Percentiles rank a stretch among this genome's conserved stretches.
These are phyloP conservation scores for Holothuria glaberrima DNA, from an alignment of 35 echinoderm and acorn worm genomes.

Conservation along the genomic window DNA sequence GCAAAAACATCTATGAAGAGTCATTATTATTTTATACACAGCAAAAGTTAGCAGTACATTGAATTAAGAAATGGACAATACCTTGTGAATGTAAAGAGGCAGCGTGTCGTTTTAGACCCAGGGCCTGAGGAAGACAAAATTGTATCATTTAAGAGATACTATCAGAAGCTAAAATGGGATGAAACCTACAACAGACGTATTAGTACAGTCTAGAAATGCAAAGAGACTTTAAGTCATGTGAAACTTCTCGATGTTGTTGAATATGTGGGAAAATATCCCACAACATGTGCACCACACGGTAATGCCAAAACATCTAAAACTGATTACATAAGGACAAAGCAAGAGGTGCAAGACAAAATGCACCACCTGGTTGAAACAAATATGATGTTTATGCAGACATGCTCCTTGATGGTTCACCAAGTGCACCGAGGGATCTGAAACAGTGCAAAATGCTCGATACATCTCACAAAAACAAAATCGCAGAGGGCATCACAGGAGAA, in stretches of 20 bases:
- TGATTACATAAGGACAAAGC: conserved; percentile 27
- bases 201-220: not conserved
- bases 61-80: not conserved
- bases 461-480: not conserved
- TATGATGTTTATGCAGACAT: conserved; percentile 45
- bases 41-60: not conserved
- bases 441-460: conserved; percentile 59
- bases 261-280: not conserved
- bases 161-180: not conserved
- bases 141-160: not conserved
- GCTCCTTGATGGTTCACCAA: not conserved
- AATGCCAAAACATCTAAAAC: conserved; percentile 3
- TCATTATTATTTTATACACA: not conserved
- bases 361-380: conserved; percentile 28
- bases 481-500: not conserved
- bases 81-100: not conserved
- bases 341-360: not conserved
- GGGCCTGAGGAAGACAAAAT: not conserved
- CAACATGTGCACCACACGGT: conserved; percentile 29
- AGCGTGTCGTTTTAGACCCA: not conserved
- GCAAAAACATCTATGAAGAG: not conserved
- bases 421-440: conserved; percentile 53
- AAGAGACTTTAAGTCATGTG: not conserved
- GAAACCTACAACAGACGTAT: not conserved
- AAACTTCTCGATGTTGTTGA: not conserved